phyloP scores from a whole-genome alignment of 1,140 invertebrate species.

The Procambarus clarkii region DNA sequence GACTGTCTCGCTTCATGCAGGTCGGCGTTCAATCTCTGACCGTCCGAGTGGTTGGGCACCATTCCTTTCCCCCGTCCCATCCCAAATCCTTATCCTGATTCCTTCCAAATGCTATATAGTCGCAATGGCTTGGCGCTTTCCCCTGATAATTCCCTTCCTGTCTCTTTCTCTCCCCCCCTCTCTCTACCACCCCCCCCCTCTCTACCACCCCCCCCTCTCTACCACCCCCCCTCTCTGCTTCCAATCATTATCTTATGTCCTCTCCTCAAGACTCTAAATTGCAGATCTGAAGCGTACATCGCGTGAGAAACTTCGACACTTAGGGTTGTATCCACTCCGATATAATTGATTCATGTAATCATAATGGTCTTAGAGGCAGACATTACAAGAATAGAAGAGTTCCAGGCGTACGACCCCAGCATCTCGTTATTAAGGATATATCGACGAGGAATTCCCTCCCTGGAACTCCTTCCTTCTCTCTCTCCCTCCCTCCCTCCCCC shows the following conservation, averaged over 20 bases:
- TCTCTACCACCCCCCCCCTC: not conserved
- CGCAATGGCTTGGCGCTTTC: no score
- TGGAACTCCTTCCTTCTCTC: not conserved
- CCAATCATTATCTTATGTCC: not conserved
- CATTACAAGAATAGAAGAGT: not conserved
- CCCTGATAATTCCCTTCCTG: no score
- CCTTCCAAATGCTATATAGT: no score
- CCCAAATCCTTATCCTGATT: no score
- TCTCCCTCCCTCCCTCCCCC: not conserved
- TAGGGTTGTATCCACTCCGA: not conserved
- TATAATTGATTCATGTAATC: conserved; percentile 19
- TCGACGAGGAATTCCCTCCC: not conserved
- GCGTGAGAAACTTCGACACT: not conserved
- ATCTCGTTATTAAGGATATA: not conserved
- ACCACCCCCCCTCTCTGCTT: not conserved
- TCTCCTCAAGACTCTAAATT: not conserved
- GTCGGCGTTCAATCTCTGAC: no score
- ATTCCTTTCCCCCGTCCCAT: no score
- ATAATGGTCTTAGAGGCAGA: not conserved
- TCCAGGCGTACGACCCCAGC: not conserved
- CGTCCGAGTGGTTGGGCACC: no score
- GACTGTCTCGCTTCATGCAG: no score
- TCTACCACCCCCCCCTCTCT: not conserved
- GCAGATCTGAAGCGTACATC: not conserved
- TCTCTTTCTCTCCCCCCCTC: not conserved